Percentiles rank a stretch among this genome's conserved stretches.
These are phyloP conservation scores for Acrocyrtus sp. DNA, from an alignment of 2,888 invertebrate genomes.

Conservation along the genomic window DNA sequence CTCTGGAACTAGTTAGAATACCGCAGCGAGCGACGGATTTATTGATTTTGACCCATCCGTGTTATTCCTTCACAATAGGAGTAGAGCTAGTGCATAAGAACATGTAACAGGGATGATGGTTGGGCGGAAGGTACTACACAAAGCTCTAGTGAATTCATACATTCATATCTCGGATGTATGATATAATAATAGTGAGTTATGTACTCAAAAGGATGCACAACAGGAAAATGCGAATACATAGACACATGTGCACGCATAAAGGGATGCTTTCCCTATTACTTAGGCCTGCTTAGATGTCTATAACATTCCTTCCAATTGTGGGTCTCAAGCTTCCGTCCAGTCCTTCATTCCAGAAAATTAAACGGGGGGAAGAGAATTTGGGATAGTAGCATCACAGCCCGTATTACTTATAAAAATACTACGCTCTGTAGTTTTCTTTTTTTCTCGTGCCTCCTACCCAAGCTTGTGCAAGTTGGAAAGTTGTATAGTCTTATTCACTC, in stretches of 20 bases:
- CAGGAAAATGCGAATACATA: conserved; percentile 1
- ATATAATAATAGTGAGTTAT: not conserved
- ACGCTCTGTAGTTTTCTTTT: no score
- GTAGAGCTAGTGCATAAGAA: conserved; percentile 8
- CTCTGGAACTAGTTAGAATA: conserved; percentile 52
- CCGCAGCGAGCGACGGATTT: conserved; percentile 61
- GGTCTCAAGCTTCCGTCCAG: conserved; percentile 44
- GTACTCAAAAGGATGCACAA: conserved; percentile 14
- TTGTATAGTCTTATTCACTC: not conserved
- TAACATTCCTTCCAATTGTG: conserved; percentile 28
- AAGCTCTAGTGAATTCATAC: not conserved
- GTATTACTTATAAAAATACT: conserved; percentile 26
- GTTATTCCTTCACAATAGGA: conserved; percentile 49
- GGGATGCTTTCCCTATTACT: not conserved
- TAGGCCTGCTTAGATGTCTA: conserved; percentile 31
- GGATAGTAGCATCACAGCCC: conserved; percentile 16
- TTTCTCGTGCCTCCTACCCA: no score
- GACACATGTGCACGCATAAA: not conserved
- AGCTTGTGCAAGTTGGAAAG: no score
- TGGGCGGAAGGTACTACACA: not conserved
- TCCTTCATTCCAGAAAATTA: conserved; percentile 42
- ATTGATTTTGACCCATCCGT: conserved; percentile 62
- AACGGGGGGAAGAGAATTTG: conserved; percentile 30
- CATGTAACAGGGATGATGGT: no score
- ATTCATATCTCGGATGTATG: not conserved